phyloP scores from a whole-genome alignment of 2,113 vertebrate species.

The Nycticebus coucang region DNA sequence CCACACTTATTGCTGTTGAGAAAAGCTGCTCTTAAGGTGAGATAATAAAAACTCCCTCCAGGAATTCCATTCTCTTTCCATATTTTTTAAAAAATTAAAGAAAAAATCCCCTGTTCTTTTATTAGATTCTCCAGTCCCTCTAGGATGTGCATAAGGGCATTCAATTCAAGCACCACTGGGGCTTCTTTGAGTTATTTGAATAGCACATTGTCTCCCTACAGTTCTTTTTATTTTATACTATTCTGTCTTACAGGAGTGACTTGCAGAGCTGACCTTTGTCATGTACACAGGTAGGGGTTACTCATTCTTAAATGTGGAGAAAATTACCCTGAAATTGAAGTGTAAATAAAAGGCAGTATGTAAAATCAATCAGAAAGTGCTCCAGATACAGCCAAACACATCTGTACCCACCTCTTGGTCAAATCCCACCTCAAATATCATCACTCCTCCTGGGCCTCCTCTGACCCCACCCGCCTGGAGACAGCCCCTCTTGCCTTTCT shows the following conservation, averaged over 20 bases:
- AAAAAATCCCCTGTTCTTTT: neutral
- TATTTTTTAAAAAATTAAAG: neutral
- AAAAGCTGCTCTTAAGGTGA: neutral
- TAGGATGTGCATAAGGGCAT: neutral
- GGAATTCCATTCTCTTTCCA: neutral
- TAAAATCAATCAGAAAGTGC: conserved; percentile 39
- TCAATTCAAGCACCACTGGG: neutral
- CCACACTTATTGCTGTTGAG: neutral
- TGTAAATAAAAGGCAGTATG: neutral
- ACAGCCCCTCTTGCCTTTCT: neutral
- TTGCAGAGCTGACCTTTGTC: neutral
- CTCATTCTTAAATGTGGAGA: neutral
- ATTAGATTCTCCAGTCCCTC: neutral
- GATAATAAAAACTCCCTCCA: neutral
- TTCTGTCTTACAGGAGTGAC: neutral
- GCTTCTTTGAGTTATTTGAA: neutral
- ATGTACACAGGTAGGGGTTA: neutral
- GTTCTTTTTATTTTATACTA: neutral
- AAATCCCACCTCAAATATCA: neutral
- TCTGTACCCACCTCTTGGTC: too few relatives aligned
- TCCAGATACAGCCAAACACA: neutral
- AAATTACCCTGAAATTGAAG: conserved; percentile 43
- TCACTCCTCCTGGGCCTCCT: neutral
- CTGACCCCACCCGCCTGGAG: neutral
- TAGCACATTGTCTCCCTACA: neutral